Evolutionary conservation across 2,113 vertebrate species (phyloP), one percentile per base, ranked within the genome.

Genomic region (Alaudala cheleensis): DNA sequence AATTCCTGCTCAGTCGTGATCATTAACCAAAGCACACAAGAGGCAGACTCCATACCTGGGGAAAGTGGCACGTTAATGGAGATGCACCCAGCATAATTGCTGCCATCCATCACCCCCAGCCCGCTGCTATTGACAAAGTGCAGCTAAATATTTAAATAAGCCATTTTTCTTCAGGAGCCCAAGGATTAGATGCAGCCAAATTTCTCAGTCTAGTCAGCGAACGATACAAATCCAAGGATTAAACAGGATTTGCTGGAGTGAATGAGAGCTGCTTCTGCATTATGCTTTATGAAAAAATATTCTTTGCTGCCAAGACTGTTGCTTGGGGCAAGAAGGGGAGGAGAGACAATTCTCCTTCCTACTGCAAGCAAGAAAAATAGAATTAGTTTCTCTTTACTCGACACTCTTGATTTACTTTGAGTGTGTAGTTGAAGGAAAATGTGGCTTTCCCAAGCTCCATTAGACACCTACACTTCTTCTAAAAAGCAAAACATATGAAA

Each of bases 141-240:
- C 96, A 89, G 86, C 95, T 97, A 88, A 97, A 96, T 95, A 97
- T 96, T 97, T 98, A 97, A 98, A 98, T 95, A 97, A 96, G 96
- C 93, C 94, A 88, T 98, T 98, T 97, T 92, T 96, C 95, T 96
- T 91, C 86, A 92, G 92, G 95, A 97, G 96, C 80, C 14, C 12
- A 90, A 92, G 93, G 93, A 96, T 96, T 77, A 89, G 93, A 82
- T 61, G 88, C 69, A 70, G 88, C 74, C 84, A 69, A 82, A 92
- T 95, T 95, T 95, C 94, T 89, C 85, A 92, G 82, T 90, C 80
- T 83, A 95, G 93, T 95, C 93, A 96, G 94, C 69, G 96, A 93
- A 91, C 5, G 87, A 91, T 72, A 93, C 73, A 94, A 95, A 95
- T 90, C 94, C 79, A 95, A 85, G 81, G 95, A 92, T 93, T 94